Base-by-base conservation (phyloP, 2,113 vertebrate species). In the Polypterus bichir region DNA sequence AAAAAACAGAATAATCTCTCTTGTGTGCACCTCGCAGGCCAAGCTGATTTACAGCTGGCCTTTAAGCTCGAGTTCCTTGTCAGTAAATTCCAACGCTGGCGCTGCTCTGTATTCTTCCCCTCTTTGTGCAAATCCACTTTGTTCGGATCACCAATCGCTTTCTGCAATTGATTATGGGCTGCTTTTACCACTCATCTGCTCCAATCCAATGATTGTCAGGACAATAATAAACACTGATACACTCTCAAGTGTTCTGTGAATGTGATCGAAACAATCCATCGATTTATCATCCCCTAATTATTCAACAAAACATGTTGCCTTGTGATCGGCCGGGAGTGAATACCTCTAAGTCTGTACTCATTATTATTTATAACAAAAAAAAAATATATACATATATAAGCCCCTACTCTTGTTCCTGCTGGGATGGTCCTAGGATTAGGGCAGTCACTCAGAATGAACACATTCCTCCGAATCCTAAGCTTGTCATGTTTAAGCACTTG, bases 191-290 rank as follows among this genome's bases (percentile, higher is more conserved):
- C 52, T 63, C 59, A 61, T 58, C 60, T 27, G 2, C 27, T 27
- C 27, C 27, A 27, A 27, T 27, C 27, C 27, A 27, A 27, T 27
- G 27, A 27, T 27, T 27, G 60, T 52, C 45, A 3, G n/a, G 27
- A 49, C 62, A 52, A 55, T 62, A 67, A 62, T 49, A 48, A 60
- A 7, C 49, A 49, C 47, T 62, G 58, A 44, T 51, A 54, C 48
- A 49, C 51, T 46, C 3, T 27, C 5, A 49, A 61, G 49, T 11
- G 11, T 57, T 46, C 27, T 52, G 49, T 61, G 48, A 44, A 63
- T 62, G 54, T 52, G 58, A 67, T 52, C 69, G 54, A 69, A 57
- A 49, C 56, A 59, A 65, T 68, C 62, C 54, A 66, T 27, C 27
- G 27, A 27, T 27, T 27, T 69, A 63, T 47, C 11, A 27, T 46